Percentiles rank a stretch among this genome's conserved stretches.
These are phyloP conservation scores for Sarcophaga subvicina DNA, from an alignment of 2,888 invertebrate species.

Conservation along the genomic window DNA sequence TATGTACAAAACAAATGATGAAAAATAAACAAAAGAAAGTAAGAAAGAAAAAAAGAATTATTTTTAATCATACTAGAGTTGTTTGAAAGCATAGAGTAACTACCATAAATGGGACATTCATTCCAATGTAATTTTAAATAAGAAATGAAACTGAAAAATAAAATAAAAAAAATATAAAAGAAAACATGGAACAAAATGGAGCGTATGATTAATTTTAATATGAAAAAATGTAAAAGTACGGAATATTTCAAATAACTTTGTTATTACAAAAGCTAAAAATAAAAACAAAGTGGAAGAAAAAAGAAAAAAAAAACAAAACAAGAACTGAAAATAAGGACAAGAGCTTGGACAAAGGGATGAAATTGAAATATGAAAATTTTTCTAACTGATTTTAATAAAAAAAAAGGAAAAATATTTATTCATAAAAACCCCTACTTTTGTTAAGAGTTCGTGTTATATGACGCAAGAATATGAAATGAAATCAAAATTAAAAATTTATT, in stretches of 20 bases:
- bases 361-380: too few species aligned
- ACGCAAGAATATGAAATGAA: too few species aligned
- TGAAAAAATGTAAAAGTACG: background rate
- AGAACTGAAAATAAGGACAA: too few species aligned
- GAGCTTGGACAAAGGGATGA: too few species aligned
- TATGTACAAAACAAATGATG: constrained; percentile 33
- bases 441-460: too few species aligned
- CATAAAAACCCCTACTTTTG: too few species aligned
- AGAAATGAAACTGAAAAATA: constrained; percentile 13
- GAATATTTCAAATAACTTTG: background rate
- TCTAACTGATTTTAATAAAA: too few species aligned
- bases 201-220: constrained; percentile 37
- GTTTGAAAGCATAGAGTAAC: background rate
- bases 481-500: too few species aligned
- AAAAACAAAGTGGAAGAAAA: background rate
- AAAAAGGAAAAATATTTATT: too few species aligned
- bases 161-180: constrained; percentile 5
- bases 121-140: background rate
- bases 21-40: constrained; percentile 38
- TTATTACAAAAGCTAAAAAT: background rate
- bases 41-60: background rate
- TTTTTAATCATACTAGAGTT: background rate
- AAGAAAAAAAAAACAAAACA: background rate
- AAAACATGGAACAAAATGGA: background rate
- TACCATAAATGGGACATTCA: background rate